Base-by-base conservation (phyloP, 2,888 invertebrate species). In the Apodemia duryi region DNA sequence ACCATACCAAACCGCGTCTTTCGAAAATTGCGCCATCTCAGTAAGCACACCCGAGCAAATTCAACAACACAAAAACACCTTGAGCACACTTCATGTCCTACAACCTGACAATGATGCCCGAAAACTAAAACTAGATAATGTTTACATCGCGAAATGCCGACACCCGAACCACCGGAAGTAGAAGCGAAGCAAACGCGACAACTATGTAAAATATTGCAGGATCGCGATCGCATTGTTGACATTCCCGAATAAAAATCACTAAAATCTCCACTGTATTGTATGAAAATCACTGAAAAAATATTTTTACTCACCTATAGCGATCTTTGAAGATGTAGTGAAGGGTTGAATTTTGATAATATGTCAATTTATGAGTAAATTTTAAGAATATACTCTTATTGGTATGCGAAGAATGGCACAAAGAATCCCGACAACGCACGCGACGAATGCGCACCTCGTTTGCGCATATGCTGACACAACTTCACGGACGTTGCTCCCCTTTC, bases 351-450 rank as follows among this genome's bases (percentile, higher is more conserved):
- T 94, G 94, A 93, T 93, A 91, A 85, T 80, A 80, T 86, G 84
- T 92, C 91, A 93, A 93, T 94, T 94, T 93, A 89, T 89, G 93
- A 93, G 94, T 94, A 94, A 93, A 94, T 94, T 94, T 93, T 93
- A 94, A 94, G 94, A 94, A 94, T 93, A 92, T 93, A 93, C 93
- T 93, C 93, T 94, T 94, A 94, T 94, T 96, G 97, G 97, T 96
- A 97, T 97, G 97, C 95, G 94, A 96, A 96, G 97, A 97, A 97
- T 97, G 97, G 96, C 96, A 97, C 96, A 97, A 97, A 97, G 97
- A 97, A 97, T 97, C 96, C 95, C 94, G 96, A 97, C 96, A 96
- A 97, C 97, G 97, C 96, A 95, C 94, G 94, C 94, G 94, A 93
- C 94, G 93, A 94, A 93, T 94, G 95, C 96, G 95, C 95, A 96